A percentile compares a stretch with the other conserved stretches of the same genome.
phyloP scores from a whole-genome alignment of 2,113 vertebrate genomes.

The Tupaia tana region DNA sequence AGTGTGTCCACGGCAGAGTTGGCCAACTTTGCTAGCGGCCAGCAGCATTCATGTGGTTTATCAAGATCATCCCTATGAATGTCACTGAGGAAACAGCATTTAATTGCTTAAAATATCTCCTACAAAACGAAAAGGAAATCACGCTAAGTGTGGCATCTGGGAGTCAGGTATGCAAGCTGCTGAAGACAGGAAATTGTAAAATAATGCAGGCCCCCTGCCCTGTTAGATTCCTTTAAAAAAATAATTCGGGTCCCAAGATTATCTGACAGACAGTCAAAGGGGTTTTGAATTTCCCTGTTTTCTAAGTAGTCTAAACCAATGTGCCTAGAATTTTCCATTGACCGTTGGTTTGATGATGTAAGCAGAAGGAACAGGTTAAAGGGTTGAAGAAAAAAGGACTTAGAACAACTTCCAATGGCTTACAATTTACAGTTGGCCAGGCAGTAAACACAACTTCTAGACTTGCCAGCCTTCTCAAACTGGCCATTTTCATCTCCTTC shows the following conservation, averaged over 20 bases:
- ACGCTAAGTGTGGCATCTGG: slow-evolving; percentile 10
- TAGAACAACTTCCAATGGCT: slow-evolving; percentile 85
- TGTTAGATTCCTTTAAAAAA: not conserved
- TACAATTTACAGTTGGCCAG: slow-evolving; percentile 85
- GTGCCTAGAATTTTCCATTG: slow-evolving; percentile 72
- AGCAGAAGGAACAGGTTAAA: slow-evolving; percentile 75
- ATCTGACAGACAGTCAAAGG: not conserved
- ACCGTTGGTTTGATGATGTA: slow-evolving; percentile 51
- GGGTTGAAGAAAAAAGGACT: slow-evolving; percentile 30
- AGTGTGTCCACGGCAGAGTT: not conserved
- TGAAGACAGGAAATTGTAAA: slow-evolving; percentile 19
- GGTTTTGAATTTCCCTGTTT: slow-evolving; percentile 52
- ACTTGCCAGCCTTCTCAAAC: slow-evolving; percentile 85
- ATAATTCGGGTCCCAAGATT: not conserved
- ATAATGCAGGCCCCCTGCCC: not conserved
- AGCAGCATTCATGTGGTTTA: slow-evolving; percentile 24
- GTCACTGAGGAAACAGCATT: slow-evolving; percentile 31
- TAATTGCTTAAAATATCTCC: slow-evolving; percentile 54
- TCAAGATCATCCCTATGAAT: slow-evolving; percentile 29
- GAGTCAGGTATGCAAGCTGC: slow-evolving; percentile 14
- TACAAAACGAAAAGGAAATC: slow-evolving; percentile 52
- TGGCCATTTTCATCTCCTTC: slow-evolving; percentile 89
- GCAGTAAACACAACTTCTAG: slow-evolving; percentile 90
- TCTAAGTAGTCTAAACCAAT: not conserved
- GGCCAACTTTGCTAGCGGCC: not conserved